Base-by-base conservation (phyloP, 1,140 invertebrate species). In the Bursaphelenchus mucronatus region DNA sequence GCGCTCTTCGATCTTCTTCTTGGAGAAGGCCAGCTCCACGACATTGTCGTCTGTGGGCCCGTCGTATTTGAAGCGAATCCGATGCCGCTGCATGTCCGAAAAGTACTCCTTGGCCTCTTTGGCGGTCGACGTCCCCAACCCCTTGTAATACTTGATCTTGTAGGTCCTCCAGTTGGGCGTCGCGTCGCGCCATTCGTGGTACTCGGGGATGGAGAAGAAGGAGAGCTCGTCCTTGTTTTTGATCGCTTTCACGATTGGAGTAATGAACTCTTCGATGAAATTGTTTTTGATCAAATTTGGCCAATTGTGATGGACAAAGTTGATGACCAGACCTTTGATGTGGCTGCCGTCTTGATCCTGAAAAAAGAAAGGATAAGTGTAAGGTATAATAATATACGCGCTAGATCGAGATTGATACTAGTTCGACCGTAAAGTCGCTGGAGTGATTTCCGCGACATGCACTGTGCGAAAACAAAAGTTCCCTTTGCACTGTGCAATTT, bases 21-120 rank as follows among this genome's bases (percentile, higher is more conserved):
- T 96, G 68, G 91, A 92, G 82, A 99, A 99, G 0, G 95, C 95
- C 86, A 98, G 87, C 45, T 89, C 88, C 69, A 98, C 96, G 74
- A 91, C 89, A 70, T 92, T 88, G 79, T 97, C 94, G 82, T 97
- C 94, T 21, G 89, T 86, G 4, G 86, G 82, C 8, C 92, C 92
- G 17, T 86, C 83, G 77, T 98, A 96, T 71, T 87, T 87, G 80
- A 98, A 99, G 8, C 84, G 85, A 69, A 99, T 97, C 54, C 90
- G 87, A 83, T 98, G 95, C 17, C 92, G 85, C 0, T 87, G 83
- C 90, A 99, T 96, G 81, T 98, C 91, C 75, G 88, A 86, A 82
- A 99, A 99, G 82, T 99, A 99, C 84, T 97, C 95, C 84, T 97
- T 97, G 19, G 94, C 94, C 85, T 99, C 95, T 83, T 93, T 92